Conservation (phyloP, 1,140 invertebrate genomes). For the Radopholus similis region DNA sequence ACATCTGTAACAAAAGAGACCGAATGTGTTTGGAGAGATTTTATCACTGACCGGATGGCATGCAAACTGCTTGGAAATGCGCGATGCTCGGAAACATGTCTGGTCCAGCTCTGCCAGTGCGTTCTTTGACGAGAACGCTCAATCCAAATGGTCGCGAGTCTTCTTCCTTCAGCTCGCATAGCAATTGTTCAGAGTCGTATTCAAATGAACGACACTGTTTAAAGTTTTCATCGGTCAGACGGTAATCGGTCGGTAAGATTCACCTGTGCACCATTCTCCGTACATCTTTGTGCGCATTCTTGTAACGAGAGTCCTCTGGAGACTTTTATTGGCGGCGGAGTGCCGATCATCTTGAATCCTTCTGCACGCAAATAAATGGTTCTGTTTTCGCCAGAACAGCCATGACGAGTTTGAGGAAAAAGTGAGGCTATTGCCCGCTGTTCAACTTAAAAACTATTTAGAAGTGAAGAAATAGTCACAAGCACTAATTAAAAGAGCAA, state of each 20-base stretch:
- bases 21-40: background rate
- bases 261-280: constrained; percentile 22
- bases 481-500: too few species aligned
- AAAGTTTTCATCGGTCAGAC: constrained; percentile 27
- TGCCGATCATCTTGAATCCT: constrained; percentile 22
- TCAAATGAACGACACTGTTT: constrained; percentile 56
- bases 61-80: constrained; percentile 57
- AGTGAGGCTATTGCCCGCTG: too few species aligned
- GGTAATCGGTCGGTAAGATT: background rate
- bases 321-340: background rate
- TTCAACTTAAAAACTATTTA: too few species aligned
- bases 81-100: constrained; percentile 29
- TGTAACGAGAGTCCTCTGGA: constrained; percentile 35
- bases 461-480: too few species aligned
- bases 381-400: constrained; percentile 30
- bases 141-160: constrained; percentile 52
- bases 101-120: constrained; percentile 20
- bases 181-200: constrained; percentile 49
- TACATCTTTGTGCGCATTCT: constrained; percentile 42
- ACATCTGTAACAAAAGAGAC: constrained; percentile 33
- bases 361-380: constrained; percentile 35
- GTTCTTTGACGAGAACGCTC: constrained; percentile 34
- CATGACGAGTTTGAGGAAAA: too few species aligned
- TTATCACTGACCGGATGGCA: constrained; percentile 36
- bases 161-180: constrained; percentile 45